These are phyloP conservation scores for Cebus imitator DNA, from an alignment of 2,113 vertebrate genomes.

Conservation along the genomic window DNA sequence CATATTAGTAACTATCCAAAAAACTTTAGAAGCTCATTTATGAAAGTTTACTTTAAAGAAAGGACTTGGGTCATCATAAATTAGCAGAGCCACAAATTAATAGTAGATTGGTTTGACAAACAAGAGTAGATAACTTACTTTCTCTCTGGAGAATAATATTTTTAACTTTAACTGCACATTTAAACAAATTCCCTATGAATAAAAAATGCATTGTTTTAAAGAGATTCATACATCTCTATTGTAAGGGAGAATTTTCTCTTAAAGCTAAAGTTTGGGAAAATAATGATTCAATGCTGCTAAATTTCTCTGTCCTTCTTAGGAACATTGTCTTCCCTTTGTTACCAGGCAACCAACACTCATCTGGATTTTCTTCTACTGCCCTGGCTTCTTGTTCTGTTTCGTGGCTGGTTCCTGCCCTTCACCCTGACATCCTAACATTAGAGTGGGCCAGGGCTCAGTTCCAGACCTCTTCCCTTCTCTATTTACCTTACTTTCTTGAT, in stretches of 20 bases:
- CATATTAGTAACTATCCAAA: neutral
- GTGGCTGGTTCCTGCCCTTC: neutral
- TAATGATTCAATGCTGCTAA: neutral
- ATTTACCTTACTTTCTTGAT: neutral
- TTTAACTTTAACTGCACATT: neutral
- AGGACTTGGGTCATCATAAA: neutral
- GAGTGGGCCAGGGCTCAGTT: neutral
- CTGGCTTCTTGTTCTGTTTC: neutral
- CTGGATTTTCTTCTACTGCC: neutral
- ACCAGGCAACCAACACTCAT: neutral
- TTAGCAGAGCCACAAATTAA: neutral
- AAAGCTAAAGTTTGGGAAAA: neutral
- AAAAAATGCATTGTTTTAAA: neutral
- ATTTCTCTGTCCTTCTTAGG: neutral
- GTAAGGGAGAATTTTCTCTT: neutral
- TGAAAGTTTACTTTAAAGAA: neutral
- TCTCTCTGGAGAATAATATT: neutral
- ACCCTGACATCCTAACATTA: neutral
- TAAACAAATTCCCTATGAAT: neutral
- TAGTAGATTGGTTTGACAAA: neutral
- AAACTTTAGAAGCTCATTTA: neutral
- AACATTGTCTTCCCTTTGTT: neutral
- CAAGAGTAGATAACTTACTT: neutral
- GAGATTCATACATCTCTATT: neutral
- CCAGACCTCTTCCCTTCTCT: neutral